Percentiles rank a stretch among this genome's conserved stretches.
Conservation (phyloP, 2,888 invertebrate species). For the Mimumesa dahlbomi region DNA sequence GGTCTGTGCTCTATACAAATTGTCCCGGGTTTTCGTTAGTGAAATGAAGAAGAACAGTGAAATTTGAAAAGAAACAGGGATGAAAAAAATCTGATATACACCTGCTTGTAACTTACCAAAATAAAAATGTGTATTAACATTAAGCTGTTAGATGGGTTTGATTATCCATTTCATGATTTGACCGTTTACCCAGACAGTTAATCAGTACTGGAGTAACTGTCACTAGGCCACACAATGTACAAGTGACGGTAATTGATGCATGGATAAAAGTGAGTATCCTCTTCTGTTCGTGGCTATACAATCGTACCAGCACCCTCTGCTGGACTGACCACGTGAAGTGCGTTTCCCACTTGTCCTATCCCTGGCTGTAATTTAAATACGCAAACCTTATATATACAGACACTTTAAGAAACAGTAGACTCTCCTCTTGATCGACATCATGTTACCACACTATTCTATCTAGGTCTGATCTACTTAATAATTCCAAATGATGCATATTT, state of each 20-base stretch:
- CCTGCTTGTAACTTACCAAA: not conserved
- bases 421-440: no score
- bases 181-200: no score
- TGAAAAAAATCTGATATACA: not conserved
- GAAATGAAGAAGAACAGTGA: constrained; percentile 12
- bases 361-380: constrained; percentile 68
- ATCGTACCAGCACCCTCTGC: constrained; percentile 76
- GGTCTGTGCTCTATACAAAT: no score
- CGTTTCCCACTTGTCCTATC: constrained; percentile 71
- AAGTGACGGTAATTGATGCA: constrained; percentile 59
- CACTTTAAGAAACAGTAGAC: no score
- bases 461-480: no score
- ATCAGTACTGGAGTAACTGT: constrained; percentile 62
- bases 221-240: constrained; percentile 67
- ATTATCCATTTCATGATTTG: constrained; percentile 29
- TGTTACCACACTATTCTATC: no score
- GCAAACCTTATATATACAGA: no score
- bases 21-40: no score
- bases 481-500: no score
- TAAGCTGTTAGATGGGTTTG: constrained; percentile 37
- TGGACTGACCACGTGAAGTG: constrained; percentile 74
- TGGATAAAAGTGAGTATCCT: constrained; percentile 56
- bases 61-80: constrained; percentile 7
- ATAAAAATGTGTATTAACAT: constrained; percentile 24
- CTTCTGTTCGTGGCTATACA: constrained; percentile 72